Conservation (phyloP, 2,113 vertebrate genomes). For the Tapirus terrestris region DNA sequence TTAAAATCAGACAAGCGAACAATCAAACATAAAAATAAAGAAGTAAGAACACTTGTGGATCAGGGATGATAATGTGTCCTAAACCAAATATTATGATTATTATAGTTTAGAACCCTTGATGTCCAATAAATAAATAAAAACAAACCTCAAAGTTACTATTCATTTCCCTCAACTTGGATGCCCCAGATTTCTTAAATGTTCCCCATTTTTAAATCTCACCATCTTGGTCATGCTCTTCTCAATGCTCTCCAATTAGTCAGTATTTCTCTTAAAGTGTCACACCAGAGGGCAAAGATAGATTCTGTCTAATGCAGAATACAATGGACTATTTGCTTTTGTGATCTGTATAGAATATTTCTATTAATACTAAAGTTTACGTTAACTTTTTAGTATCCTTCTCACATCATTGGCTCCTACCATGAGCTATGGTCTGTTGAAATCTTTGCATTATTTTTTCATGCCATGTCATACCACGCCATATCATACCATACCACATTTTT, state of each 20-base stretch:
- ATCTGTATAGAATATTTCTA: background rate
- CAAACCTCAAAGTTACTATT: background rate
- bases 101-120: background rate
- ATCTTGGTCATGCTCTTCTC: background rate
- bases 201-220: background rate
- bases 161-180: background rate
- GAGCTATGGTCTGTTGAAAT: background rate
- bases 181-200: background rate
- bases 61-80: background rate
- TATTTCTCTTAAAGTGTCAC: background rate
- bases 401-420: background rate
- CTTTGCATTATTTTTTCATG: background rate
- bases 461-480: background rate
- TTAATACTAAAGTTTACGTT: background rate
- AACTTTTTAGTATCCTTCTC: background rate
- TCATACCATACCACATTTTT: background rate
- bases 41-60: background rate
- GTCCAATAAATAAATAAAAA: background rate
- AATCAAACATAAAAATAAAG: background rate
- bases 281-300: background rate
- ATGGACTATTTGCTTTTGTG: background rate
- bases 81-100: background rate
- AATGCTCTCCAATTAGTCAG: background rate
- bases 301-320: background rate
- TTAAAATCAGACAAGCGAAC: background rate